Conservation (phyloP, 1,140 invertebrate species). For the Drosophila equinoxialis region DNA sequence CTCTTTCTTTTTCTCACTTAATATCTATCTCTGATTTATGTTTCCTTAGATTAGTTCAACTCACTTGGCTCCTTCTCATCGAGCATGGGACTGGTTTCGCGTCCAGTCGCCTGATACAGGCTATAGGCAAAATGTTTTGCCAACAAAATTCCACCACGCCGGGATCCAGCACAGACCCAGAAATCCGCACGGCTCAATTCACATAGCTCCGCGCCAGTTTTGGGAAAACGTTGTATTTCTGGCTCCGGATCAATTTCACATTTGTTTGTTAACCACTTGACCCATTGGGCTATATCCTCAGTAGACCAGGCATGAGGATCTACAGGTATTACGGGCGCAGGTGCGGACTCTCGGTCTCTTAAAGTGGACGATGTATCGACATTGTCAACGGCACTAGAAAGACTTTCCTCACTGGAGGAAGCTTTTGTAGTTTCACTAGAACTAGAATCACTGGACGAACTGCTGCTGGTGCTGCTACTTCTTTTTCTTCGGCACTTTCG, state of each 20-base stretch:
- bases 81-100: slow-evolving; percentile 83
- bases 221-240: slow-evolving; percentile 84
- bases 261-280: slow-evolving; percentile 86
- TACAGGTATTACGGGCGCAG: slow-evolving; percentile 76
- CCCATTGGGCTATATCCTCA: slow-evolving; percentile 86
- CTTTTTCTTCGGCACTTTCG: slow-evolving; percentile 19
- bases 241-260: slow-evolving; percentile 84
- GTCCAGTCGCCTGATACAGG: slow-evolving; percentile 83
- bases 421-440: slow-evolving; percentile 8
- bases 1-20: slow-evolving; percentile 19
- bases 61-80: slow-evolving; percentile 81
- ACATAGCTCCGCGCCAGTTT: slow-evolving; percentile 85
- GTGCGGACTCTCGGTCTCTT: slow-evolving; percentile 1
- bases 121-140: slow-evolving; percentile 84
- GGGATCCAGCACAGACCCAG: slow-evolving; percentile 83
- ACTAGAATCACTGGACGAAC: slow-evolving; percentile 45
- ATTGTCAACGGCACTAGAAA: slow-evolving; percentile 6
- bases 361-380: background rate
- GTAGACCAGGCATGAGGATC: slow-evolving; percentile 87
- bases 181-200: slow-evolving; percentile 84
- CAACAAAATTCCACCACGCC: slow-evolving; percentile 83
- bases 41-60: slow-evolving; percentile 58
- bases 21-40: slow-evolving; percentile 65
- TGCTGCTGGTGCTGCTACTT: slow-evolving; percentile 51
- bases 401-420: slow-evolving; percentile 32